These are phyloP conservation scores for Cryptocheilus praepositus DNA, from an alignment of 2,888 invertebrate genomes.

Conservation along the genomic window DNA sequence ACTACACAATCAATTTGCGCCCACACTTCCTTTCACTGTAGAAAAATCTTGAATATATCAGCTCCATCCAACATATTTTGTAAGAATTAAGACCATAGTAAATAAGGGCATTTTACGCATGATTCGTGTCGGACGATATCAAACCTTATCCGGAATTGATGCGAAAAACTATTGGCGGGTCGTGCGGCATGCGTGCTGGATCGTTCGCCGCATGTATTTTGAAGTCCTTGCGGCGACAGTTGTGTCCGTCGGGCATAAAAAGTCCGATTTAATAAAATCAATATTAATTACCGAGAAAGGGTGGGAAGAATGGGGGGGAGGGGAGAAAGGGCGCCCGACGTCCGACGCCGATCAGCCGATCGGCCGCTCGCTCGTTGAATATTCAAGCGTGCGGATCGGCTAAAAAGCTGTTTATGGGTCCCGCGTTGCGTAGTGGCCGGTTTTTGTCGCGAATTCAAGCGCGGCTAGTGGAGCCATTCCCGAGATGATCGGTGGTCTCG, in stretches of 20 bases:
- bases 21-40: too few species aligned
- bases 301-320: slow-evolving; percentile 9
- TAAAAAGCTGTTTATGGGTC: slow-evolving; percentile 71
- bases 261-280: slow-evolving; percentile 71
- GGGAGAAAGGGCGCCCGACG: not conserved
- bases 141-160: slow-evolving; percentile 24
- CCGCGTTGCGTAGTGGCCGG: slow-evolving; percentile 61
- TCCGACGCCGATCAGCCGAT: slow-evolving; percentile 40
- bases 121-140: too few species aligned
- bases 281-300: slow-evolving; percentile 68
- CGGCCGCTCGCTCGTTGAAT: slow-evolving; percentile 64
- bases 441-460: slow-evolving; percentile 54
- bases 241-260: slow-evolving; percentile 53
- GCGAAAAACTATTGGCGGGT: slow-evolving; percentile 33
- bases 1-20: too few species aligned
- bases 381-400: slow-evolving; percentile 64
- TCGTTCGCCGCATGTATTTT: not conserved
- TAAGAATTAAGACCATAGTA: too few species aligned
- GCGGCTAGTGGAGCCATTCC: slow-evolving; percentile 24
- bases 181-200: slow-evolving; percentile 11
- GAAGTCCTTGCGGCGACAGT: slow-evolving; percentile 6
- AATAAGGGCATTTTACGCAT: too few species aligned
- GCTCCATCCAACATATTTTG: too few species aligned
- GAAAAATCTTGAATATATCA: too few species aligned
- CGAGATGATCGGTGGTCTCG: slow-evolving; percentile 58